A percentile compares a stretch with the other conserved stretches of the same genome.
phyloP scores from a whole-genome alignment of 2,113 vertebrate genomes.

The Ia io region DNA sequence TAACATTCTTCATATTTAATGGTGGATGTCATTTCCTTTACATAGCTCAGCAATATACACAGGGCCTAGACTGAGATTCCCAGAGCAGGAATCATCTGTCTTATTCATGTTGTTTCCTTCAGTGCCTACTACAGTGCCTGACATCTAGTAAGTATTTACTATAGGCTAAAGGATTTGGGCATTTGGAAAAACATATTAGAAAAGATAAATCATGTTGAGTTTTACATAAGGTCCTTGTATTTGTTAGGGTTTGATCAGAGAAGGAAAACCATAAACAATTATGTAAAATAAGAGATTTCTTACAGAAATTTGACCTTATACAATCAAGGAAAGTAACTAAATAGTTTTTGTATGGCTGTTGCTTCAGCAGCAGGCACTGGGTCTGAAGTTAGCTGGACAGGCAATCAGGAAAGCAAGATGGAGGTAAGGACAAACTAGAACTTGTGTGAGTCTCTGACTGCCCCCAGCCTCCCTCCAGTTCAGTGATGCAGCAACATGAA shows the following conservation, averaged over 20 bases:
- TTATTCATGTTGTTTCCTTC: slow-evolving; percentile 44
- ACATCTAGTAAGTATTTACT: slow-evolving; percentile 27
- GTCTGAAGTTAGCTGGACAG: not conserved
- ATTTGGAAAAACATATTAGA: slow-evolving; percentile 8
- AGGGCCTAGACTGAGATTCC: not conserved
- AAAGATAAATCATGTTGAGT: slow-evolving; percentile 25
- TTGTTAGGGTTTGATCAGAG: slow-evolving; percentile 25
- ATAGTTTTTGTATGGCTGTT: not conserved
- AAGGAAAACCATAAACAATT: slow-evolving; percentile 32
- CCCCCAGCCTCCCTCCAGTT: not conserved
- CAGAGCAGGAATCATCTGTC: not conserved
- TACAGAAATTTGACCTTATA: slow-evolving; percentile 12
- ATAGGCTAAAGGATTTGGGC: not conserved
- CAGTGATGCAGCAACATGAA: not conserved
- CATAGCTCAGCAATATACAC: not conserved
- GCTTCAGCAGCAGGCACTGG: not conserved
- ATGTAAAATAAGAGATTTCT: slow-evolving; percentile 20
- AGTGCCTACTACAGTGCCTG: slow-evolving; percentile 11
- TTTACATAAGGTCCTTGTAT: slow-evolving; percentile 25
- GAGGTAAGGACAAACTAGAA: not conserved
- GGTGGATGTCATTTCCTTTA: not conserved
- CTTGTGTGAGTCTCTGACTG: not conserved
- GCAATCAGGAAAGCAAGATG: not conserved
- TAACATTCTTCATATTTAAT: not conserved
- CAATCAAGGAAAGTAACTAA: slow-evolving; percentile 4